phyloP scores from a whole-genome alignment of 2,888 invertebrate species.

The Melanophora roralis region DNA sequence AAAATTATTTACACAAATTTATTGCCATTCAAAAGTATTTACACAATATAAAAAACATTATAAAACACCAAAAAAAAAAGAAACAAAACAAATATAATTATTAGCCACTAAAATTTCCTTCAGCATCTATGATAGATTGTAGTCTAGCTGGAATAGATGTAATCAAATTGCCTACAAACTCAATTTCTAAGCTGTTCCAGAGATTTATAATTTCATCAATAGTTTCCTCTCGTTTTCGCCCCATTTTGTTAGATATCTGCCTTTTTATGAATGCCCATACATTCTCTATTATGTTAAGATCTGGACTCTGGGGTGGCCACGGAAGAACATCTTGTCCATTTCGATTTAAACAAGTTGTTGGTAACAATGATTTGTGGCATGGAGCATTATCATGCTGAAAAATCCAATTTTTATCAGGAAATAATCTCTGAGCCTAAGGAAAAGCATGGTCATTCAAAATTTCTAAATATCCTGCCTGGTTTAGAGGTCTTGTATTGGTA shows the following conservation, averaged over 20 bases:
- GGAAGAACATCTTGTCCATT: neutral
- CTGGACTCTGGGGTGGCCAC: neutral
- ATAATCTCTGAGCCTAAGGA: neutral
- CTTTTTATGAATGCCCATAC: neutral
- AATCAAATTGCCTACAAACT: too few relatives aligned
- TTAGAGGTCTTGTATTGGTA: neutral
- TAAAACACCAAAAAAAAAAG: too few relatives aligned
- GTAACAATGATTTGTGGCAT: neutral
- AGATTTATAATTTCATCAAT: too few relatives aligned
- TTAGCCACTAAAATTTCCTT: too few relatives aligned
- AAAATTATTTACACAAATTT: too few relatives aligned
- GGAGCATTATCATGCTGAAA: neutral
- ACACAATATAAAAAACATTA: too few relatives aligned
- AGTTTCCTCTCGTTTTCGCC: neutral
- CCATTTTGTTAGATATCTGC: neutral
- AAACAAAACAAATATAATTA: too few relatives aligned
- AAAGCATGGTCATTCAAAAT: neutral
- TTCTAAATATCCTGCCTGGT: neutral
- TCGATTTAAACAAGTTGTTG: neutral
- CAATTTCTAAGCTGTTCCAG: too few relatives aligned
- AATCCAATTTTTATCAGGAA: neutral
- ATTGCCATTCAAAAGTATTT: too few relatives aligned
- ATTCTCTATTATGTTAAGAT: neutral
- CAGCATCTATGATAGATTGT: too few relatives aligned
- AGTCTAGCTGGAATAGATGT: too few relatives aligned